A percentile compares a stretch with the other conserved stretches of the same genome.
Evolutionary conservation across 2,888 invertebrate species (phyloP).

Genomic region (Lathronympha strigana): DNA sequence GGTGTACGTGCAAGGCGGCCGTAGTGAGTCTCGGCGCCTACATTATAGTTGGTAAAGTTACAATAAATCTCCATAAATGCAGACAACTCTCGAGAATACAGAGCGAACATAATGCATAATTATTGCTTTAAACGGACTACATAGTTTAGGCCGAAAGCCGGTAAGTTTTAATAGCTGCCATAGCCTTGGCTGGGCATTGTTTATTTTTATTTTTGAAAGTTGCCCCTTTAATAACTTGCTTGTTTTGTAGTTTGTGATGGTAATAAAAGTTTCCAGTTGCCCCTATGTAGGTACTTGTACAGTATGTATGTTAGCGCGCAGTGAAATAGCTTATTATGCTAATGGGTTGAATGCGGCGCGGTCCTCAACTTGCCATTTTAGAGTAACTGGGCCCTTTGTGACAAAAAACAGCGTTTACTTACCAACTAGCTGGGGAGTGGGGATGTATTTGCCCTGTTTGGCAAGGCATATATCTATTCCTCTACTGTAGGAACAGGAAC

Average conservation of each 20-base stretch:
- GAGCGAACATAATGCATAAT: slow-evolving; percentile 63
- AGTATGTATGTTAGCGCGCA: slow-evolving; percentile 16
- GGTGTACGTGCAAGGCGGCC: slow-evolving; percentile 45
- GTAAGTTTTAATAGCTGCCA: slow-evolving; percentile 55
- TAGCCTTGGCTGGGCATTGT: slow-evolving; percentile 48
- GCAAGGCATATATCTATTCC: neutral
- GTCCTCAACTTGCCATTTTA: slow-evolving; percentile 29
- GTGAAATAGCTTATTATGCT: slow-evolving; percentile 33
- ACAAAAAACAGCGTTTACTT: slow-evolving; percentile 31
- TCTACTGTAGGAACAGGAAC: too few relatives aligned
- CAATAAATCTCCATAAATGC: slow-evolving; percentile 68
- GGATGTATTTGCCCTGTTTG: neutral
- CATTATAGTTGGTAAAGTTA: slow-evolving; percentile 60
- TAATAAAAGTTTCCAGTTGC: slow-evolving; percentile 29
- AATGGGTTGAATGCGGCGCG: slow-evolving; percentile 35
- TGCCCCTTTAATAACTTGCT: slow-evolving; percentile 28
- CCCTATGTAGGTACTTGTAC: slow-evolving; percentile 2
- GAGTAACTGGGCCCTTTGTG: slow-evolving; percentile 12
- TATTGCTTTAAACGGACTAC: slow-evolving; percentile 54
- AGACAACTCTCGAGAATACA: slow-evolving; percentile 57
- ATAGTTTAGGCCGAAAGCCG: slow-evolving; percentile 50
- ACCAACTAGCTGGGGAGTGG: neutral
- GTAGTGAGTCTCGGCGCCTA: slow-evolving; percentile 45
- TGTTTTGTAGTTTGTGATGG: slow-evolving; percentile 25
- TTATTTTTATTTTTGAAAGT: slow-evolving; percentile 46